Evolutionary conservation across 1,140 invertebrate species (phyloP).

Genomic region (Leptonema lineaticorne): DNA sequence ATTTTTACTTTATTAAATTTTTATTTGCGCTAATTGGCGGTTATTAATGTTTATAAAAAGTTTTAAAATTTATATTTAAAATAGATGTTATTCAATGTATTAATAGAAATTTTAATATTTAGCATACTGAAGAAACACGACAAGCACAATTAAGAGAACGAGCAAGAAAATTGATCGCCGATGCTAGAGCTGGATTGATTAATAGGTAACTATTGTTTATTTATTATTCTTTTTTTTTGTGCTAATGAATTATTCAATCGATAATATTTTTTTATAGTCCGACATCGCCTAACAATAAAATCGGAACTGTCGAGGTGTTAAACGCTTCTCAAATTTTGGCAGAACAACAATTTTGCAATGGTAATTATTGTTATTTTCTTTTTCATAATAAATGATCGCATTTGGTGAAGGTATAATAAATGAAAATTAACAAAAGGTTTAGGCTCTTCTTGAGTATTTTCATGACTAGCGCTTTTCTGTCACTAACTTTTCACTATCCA

Average conservation of each 20-base stretch:
- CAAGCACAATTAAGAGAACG: constrained; percentile 83
- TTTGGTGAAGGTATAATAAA: neutral
- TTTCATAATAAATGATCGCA: neutral
- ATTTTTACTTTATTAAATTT: too few species aligned
- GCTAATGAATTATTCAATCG: neutral
- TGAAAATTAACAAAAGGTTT: neutral
- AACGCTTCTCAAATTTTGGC: constrained; percentile 34
- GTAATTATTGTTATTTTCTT: constrained; percentile 16
- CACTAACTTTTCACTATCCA: neutral
- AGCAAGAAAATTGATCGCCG: constrained; percentile 85
- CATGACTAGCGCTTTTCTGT: neutral
- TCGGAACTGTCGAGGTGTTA: constrained; percentile 34
- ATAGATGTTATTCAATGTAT: too few species aligned
- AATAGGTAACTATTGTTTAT: constrained; percentile 8
- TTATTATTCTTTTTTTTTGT: neutral
- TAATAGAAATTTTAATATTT: too few species aligned
- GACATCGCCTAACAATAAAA: constrained; percentile 28
- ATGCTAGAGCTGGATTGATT: constrained; percentile 67
- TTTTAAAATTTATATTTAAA: too few species aligned
- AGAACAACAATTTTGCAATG: constrained; percentile 32
- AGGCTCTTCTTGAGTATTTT: neutral
- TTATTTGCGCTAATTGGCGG: too few species aligned
- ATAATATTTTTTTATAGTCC: constrained; percentile 28
- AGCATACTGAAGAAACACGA: constrained; percentile 68
- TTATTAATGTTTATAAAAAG: too few species aligned